phyloP scores from a whole-genome alignment of 2,113 vertebrate genomes.

The Pleuronectes platessa region DNA sequence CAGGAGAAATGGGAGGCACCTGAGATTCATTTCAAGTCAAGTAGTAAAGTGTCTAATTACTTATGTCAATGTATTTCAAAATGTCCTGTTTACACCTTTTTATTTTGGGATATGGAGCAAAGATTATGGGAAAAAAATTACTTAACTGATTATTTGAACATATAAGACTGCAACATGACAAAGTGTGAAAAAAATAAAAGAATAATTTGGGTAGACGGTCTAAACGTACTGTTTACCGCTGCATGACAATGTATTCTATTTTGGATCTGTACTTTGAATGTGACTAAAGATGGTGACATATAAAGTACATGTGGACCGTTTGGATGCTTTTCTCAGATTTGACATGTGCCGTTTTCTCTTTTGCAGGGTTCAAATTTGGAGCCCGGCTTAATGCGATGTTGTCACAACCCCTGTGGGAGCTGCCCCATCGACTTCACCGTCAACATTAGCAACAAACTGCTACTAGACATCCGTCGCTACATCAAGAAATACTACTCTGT shows the following conservation, averaged over 20 bases:
- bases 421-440: slow-evolving; percentile 76
- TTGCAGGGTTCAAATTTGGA: slow-evolving; percentile 86
- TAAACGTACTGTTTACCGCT: neutral
- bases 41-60: no score
- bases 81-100: no score
- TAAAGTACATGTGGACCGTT: neutral
- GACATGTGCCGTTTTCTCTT: slow-evolving; percentile 8
- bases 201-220: no score
- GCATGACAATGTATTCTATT: neutral
- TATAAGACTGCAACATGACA: no score
- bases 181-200: no score
- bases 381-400: slow-evolving; percentile 89
- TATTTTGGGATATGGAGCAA: no score
- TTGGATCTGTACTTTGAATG: neutral
- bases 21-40: no score
- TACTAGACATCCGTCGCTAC: slow-evolving; percentile 89
- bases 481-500: slow-evolving; percentile 92
- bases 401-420: slow-evolving; percentile 86
- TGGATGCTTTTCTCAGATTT: slow-evolving; percentile 9
- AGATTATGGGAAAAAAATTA: no score
- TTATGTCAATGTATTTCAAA: no score
- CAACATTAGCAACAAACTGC: slow-evolving; percentile 91
- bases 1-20: no score
- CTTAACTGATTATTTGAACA: no score
- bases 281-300: neutral